phyloP scores from a whole-genome alignment of 2,113 vertebrate genomes.

The Bothrops jararaca region DNA sequence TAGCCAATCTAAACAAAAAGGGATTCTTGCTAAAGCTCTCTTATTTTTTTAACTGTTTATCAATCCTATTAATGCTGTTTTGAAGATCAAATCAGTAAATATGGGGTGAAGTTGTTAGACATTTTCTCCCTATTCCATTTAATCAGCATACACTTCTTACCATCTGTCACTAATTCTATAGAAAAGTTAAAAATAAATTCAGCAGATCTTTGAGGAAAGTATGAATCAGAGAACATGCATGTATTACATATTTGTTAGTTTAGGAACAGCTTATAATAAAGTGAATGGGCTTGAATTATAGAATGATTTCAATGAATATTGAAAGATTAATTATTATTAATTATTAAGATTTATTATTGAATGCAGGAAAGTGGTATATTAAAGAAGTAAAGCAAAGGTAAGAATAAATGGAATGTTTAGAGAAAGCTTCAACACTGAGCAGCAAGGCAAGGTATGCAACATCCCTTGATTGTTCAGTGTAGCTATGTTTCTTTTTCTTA shows the following conservation, averaged over 20 bases:
- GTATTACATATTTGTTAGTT: not conserved
- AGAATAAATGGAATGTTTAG: not conserved
- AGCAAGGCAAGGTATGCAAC: not conserved
- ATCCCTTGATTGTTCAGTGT: not conserved
- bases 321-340: not conserved
- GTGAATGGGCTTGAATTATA: not conserved
- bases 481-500: not conserved
- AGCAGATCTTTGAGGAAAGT: not conserved
- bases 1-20: not conserved
- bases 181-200: not conserved
- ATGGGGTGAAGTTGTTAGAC: not conserved
- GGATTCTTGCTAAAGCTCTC: too few species aligned
- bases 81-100: not conserved
- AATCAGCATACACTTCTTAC: not conserved
- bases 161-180: not conserved
- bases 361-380: not conserved
- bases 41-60: too few species aligned
- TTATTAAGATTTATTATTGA: not conserved
- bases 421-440: not conserved
- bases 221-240: not conserved
- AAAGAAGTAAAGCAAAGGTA: not conserved
- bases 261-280: not conserved
- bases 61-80: not conserved
- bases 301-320: not conserved
- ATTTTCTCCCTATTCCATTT: not conserved